Base-by-base conservation (phyloP, 2,113 vertebrate species). In the Campylomormyrus tamandua region DNA sequence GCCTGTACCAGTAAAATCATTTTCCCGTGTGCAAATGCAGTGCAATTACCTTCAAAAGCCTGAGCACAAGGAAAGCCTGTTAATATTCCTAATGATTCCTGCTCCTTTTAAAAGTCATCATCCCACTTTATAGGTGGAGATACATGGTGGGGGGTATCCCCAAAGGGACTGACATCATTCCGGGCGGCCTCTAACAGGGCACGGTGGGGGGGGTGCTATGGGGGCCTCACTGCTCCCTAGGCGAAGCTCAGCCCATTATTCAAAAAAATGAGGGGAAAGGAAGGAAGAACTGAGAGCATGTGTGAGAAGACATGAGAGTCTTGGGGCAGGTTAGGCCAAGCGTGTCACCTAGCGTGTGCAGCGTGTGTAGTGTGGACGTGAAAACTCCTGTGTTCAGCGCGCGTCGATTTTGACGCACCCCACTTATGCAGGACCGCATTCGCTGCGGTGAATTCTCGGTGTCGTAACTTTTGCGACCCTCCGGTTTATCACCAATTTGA, bases 31-130 rank as follows among this genome's bases (percentile, higher is more conserved):
- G 93, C 95, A 95, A 96, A 96, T 95, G 95, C 94, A 93, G 93
- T 88, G 92, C 91, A 95, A 96, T 95, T 94, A 93, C 94, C 93
- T 95, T 93, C 93, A 94, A 92, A 90, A 88, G 92, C 92, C 86
- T 91, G 93, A 93, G 93, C 92, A 93, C 92, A 95, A 95, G 94
- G 94, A 95, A 93, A 95, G 94, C 91, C 95, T 95, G 95, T 95
- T 95, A 95, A 95, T 95, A 95, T 94, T 94, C 92, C 93, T 95
- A 95, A 96, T 96, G 95, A 96, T 94, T 93, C 93, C 94, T 93
- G 93, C 94, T 95, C 95, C 95, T 96, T 96, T 95, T 95, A 94
- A 94, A 96, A 96, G 95, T 95, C 94, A 90, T 95, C 94, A 94
- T 95, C 93, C 94, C 95, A 93, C 91, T 95, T 95, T 94, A 93